Base-by-base conservation (phyloP, 30 jellyfish, hydroid and myxozoan genomes). In the Turritopsis dohrnii region DNA sequence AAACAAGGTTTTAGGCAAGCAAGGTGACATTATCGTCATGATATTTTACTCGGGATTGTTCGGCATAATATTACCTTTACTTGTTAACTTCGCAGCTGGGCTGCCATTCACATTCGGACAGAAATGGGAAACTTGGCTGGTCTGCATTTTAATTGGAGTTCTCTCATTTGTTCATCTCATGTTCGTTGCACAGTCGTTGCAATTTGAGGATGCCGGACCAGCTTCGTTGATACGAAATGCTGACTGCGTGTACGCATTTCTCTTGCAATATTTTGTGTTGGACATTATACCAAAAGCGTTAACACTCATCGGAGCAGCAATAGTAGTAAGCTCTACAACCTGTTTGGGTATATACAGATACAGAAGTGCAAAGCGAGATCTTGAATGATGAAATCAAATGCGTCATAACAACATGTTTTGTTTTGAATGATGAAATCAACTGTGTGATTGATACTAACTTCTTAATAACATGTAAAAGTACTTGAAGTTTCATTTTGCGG, bases 171-270 rank as follows among this genome's bases (percentile, higher is more conserved):
- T 90, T 13, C 97, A 90, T 53, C 77, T 90, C 84, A 81, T 90
- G 53, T 79, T 90, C 30, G 92, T 90, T 18, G 97, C 97, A 7
- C 92, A 90, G 82, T 86, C 97, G 30, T 69, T 90, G 76, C 97
- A 90, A 71, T 71, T 90, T 1, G 97, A 90, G 71, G 97, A 90
- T 41, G 95, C 97, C 18, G 97, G 97, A 23, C 97, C 97, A 20
- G 97, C 95, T 52, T 76, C 97, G 16, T 52, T 90, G 65, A 92
- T 90, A n/a, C 89, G 97, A 18, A 90, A 90, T 83, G 91, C 90
- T 3, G 97, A 90, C 53, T 73, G 82, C 41, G 97, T 90, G 3
- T 90, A 85, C 60, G 97, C 97, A 16, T 90, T 90, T 79, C 66
- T 90, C 18, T 74, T 90, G 72, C 97, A 90, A 87, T 90, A 20